A percentile compares a stretch with the other conserved stretches of the same genome.
These are phyloP conservation scores for Macrophya annulata DNA, from an alignment of 2,888 invertebrate genomes.

Conservation along the genomic window DNA sequence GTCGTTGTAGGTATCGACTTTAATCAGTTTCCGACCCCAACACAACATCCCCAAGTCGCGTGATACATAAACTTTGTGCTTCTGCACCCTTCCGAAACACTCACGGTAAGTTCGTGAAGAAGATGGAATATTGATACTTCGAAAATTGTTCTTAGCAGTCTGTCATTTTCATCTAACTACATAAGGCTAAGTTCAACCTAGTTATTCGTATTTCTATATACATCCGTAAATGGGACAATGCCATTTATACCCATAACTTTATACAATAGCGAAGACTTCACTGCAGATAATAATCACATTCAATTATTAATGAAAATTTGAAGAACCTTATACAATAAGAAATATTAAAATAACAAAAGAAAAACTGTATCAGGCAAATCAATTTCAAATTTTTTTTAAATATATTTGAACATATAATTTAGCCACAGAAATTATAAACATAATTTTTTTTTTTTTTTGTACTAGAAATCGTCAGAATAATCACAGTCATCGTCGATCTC, in stretches of 20 bases:
- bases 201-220: not conserved
- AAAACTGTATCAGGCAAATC: too few species aligned
- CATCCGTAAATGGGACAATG: not conserved
- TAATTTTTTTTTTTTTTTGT: too few species aligned
- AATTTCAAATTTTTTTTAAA: too few species aligned
- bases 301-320: not conserved
- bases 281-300: not conserved
- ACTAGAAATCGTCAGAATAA: too few species aligned
- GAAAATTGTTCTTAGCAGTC: not conserved
- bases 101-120: not conserved
- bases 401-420: too few species aligned
- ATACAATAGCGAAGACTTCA: not conserved
- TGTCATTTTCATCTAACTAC: slow-evolving; percentile 18
- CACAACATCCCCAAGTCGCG: not conserved
- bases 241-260: not conserved
- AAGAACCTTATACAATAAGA: too few species aligned
- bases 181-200: not conserved
- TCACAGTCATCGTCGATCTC: too few species aligned
- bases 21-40: not conserved
- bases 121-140: slow-evolving; percentile 23
- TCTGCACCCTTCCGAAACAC: slow-evolving; percentile 1
- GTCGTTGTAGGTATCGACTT: not conserved
- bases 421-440: too few species aligned
- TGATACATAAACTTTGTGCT: not conserved
- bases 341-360: too few species aligned